phyloP scores from a whole-genome alignment of 2,113 vertebrate genomes.

The Rattus rattus region DNA sequence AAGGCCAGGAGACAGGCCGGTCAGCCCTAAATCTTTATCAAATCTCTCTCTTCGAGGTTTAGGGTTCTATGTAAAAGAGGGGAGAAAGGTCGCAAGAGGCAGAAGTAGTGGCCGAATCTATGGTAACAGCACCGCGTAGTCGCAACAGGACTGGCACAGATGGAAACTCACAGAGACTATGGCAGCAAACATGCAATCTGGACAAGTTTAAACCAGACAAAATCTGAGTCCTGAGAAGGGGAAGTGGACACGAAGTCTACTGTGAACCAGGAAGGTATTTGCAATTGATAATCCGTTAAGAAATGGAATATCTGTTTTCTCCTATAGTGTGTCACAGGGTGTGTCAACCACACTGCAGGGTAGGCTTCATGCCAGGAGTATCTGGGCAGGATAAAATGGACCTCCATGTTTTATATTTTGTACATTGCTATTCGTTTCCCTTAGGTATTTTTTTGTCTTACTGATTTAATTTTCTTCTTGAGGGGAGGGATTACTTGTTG shows the following conservation, averaged over 20 bases:
- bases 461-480: background rate
- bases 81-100: background rate
- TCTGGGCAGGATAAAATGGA: background rate
- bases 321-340: too few species aligned
- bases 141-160: background rate
- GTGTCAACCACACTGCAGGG: background rate
- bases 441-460: background rate
- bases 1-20: background rate
- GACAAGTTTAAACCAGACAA: background rate
- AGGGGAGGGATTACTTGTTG: rapidly evolving
- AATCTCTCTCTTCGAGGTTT: background rate
- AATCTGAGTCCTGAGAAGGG: background rate
- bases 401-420: background rate
- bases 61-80: background rate
- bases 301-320: background rate
- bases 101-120: background rate
- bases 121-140: background rate
- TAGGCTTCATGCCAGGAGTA: background rate
- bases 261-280: background rate
- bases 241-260: background rate
- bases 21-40: background rate
- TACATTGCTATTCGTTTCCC: background rate
- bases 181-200: background rate
- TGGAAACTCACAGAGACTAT: background rate
- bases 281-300: background rate